Percentiles rank a stretch among this genome's conserved stretches.
Conservation (phyloP, 2,797 vertebrate genomes). For the Adelosebastes latens region DNA sequence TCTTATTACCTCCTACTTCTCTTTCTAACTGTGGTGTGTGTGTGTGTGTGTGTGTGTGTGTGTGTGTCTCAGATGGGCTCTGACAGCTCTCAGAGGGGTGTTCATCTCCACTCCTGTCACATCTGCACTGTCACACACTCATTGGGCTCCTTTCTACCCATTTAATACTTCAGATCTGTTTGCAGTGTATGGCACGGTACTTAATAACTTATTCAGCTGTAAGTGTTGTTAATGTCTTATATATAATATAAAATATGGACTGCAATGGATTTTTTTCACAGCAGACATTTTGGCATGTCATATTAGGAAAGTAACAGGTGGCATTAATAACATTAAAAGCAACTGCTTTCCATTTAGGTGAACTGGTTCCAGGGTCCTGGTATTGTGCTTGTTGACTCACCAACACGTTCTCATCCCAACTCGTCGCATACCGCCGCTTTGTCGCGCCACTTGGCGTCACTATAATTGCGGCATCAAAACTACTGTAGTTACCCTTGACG, state of each 20-base stretch:
- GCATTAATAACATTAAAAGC: background rate
- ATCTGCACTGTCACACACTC: constrained; percentile 13
- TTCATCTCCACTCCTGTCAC: constrained; percentile 43
- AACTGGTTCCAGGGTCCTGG: no score
- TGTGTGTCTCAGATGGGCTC: constrained; percentile 5
- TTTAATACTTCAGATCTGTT: constrained; percentile 4
- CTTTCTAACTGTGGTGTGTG: constrained; percentile 11
- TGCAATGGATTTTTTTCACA: background rate
- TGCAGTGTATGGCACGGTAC: background rate
- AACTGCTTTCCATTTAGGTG: background rate
- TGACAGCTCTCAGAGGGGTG: constrained; percentile 30
- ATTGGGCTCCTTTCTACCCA: background rate
- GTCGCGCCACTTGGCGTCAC: no score
- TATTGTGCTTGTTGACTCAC: no score
- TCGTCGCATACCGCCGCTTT: no score
- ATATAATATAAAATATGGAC: background rate
- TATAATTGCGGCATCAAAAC: no score
- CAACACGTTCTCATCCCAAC: no score
- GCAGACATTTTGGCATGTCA: background rate
- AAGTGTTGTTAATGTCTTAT: background rate
- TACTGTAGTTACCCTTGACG: no score
- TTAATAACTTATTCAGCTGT: background rate
- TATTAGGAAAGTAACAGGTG: background rate
- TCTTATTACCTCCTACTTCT: constrained; percentile 63
- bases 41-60: constrained; percentile 10